These are phyloP conservation scores for Abrostola triplasia DNA, from an alignment of 2,888 invertebrate species.

Conservation along the genomic window DNA sequence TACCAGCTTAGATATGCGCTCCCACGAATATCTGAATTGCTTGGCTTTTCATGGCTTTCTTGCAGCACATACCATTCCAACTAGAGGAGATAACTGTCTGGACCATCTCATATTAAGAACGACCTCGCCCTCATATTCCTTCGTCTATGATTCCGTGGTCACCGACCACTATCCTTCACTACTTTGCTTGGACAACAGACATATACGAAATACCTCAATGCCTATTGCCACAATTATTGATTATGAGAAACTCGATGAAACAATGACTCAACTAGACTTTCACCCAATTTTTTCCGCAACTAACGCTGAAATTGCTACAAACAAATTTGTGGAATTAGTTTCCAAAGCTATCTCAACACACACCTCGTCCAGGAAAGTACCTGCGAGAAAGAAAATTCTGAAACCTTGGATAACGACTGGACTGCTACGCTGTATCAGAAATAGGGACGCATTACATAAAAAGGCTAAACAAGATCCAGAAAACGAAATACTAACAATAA, in stretches of 20 bases:
- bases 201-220: not conserved
- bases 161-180: slow-evolving; percentile 40
- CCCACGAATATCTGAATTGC: slow-evolving; percentile 5
- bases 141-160: slow-evolving; percentile 23
- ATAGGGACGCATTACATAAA: slow-evolving; percentile 36
- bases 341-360: slow-evolving; percentile 4
- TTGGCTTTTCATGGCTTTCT: slow-evolving; percentile 6
- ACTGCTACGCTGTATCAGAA: slow-evolving; percentile 42
- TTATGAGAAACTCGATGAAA: not conserved
- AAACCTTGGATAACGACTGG: slow-evolving; percentile 48
- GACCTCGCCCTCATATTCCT: not conserved
- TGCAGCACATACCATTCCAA: slow-evolving; percentile 18
- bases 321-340: not conserved
- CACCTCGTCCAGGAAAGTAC: not conserved
- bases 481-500: slow-evolving; percentile 20
- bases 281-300: not conserved
- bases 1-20: not conserved
- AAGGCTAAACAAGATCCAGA: slow-evolving; percentile 21
- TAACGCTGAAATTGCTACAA: not conserved
- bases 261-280: not conserved
- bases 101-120: slow-evolving; percentile 31
- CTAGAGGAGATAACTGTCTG: slow-evolving; percentile 36
- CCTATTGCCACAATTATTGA: not conserved
- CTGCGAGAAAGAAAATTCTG: slow-evolving; percentile 18
- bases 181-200: not conserved